Conservation (phyloP, 2,888 invertebrate species). For the Anthophora plumipes region DNA sequence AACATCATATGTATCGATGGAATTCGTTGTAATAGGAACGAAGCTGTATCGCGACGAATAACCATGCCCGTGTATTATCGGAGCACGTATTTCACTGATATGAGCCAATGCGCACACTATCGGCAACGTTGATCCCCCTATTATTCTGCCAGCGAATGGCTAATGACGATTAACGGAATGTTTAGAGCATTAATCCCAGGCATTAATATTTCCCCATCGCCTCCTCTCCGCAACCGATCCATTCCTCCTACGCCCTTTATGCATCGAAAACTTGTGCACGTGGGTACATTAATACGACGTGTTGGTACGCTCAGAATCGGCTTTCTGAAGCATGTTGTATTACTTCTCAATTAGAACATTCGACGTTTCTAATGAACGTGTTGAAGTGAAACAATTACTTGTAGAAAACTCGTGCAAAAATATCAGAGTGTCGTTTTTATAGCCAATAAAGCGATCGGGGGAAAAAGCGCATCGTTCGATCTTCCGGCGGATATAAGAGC, state of each 20-base stretch:
- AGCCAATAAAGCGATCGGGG: conserved; percentile 17
- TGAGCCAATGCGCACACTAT: conserved; percentile 45
- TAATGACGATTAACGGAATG: conserved; percentile 76
- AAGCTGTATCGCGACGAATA: conserved; percentile 42
- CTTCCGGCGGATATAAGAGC: conserved; percentile 55
- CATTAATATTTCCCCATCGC: conserved; percentile 66
- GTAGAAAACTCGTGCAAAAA: too few relatives aligned
- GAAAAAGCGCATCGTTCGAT: conserved; percentile 19
- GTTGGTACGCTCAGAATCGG: conserved; percentile 41
- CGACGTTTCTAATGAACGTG: not conserved
- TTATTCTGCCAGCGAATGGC: conserved; percentile 63
- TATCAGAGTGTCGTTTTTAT: too few relatives aligned
- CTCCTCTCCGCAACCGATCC: not conserved
- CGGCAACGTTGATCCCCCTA: conserved; percentile 64
- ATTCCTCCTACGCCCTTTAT: conserved; percentile 25
- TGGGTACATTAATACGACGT: conserved; percentile 38
- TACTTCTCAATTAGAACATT: conserved; percentile 60
- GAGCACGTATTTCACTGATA: conserved; percentile 39
- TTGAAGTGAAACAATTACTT: too few relatives aligned
- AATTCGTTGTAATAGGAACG: conserved; percentile 50
- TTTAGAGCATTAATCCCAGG: conserved; percentile 71
- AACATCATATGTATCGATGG: not conserved
- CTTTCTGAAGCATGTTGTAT: conserved; percentile 41
- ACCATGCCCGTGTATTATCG: conserved; percentile 43
- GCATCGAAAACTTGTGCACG: conserved; percentile 53